Evolutionary conservation across 1,140 invertebrate genomes (phyloP), one percentile per base, ranked within the genome.

Genomic region (Hormaphis cornu): DNA sequence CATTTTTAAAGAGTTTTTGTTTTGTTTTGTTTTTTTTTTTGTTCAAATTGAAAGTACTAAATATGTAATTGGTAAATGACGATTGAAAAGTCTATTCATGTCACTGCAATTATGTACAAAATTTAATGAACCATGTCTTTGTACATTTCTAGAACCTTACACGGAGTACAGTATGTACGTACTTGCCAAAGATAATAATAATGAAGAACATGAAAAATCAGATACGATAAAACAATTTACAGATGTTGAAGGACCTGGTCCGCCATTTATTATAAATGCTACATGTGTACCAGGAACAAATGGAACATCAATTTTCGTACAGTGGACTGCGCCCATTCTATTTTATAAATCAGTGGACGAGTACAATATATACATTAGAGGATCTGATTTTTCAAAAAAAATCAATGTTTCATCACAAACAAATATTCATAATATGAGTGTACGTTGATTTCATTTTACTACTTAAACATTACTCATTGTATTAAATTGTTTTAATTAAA

Each of bases 131-230:
- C n/a, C n/a, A 18, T 58, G 3, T 58, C 16, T 28, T 37, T n/a
- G 16, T 30, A 6, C 1, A 61, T 44, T 81, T 84, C 69, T 79
- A 91, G 89, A 85, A 75, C 87, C 91, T 22, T 87, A 85, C 75
- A 91, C 88, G 3, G 83, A 89, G 50, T 94, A 94, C 78, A 89
- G 87, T 77, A 86, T 95, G 72, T 92, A 86, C 84, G 86, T 93
- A 10, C 88, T 90, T 75, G 91, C 90, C 16, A 86, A 83, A 74
- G 89, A 87, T 77, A 66, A 70, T 30, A 48, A 48, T 9, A 70
- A 72, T 44, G 44, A 52, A 50, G 87, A 89, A 77, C 87, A 88
- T 42, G 84, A 87, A 73, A 79, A 84, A 26, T 92, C 90, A 9
- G 84, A 87, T 72, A 79, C 84, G 3, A 82, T 93, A 52, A 82